A percentile compares a stretch with the other conserved stretches of the same genome.
phyloP scores from a whole-genome alignment of 2,888 invertebrate species.

The Venusia cambrica region DNA sequence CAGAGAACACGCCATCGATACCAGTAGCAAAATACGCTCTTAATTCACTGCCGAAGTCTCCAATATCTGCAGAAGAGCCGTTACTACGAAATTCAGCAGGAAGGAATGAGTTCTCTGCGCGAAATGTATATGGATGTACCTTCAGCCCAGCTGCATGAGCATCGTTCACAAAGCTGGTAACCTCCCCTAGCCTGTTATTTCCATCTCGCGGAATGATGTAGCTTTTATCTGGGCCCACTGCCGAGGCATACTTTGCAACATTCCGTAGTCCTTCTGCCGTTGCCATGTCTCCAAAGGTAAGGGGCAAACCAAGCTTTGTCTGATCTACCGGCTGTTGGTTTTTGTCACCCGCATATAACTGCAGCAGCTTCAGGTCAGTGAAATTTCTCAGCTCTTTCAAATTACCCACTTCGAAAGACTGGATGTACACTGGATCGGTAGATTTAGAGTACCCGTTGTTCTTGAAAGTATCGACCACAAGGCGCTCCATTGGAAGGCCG shows the following conservation, averaged over 20 bases:
- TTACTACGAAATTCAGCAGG: slow-evolving; percentile 19
- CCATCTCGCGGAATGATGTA: slow-evolving; percentile 61
- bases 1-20: slow-evolving; percentile 65
- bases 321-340: slow-evolving; percentile 54
- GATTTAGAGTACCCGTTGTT: slow-evolving; percentile 53
- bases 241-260: slow-evolving; percentile 62
- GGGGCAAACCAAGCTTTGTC: slow-evolving; percentile 36
- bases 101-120: slow-evolving; percentile 22
- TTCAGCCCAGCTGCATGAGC: slow-evolving; percentile 60
- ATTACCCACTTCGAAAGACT: slow-evolving; percentile 67
- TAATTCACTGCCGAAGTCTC: slow-evolving; percentile 56
- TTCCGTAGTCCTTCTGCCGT: slow-evolving; percentile 54
- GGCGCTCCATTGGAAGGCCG: slow-evolving; percentile 55
- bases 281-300: slow-evolving; percentile 62
- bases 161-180: slow-evolving; percentile 56
- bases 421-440: slow-evolving; percentile 59
- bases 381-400: slow-evolving; percentile 56
- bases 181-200: slow-evolving; percentile 44
- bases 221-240: slow-evolving; percentile 63
- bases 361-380: slow-evolving; percentile 54
- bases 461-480: slow-evolving; percentile 54
- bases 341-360: slow-evolving; percentile 46
- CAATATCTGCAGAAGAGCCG: slow-evolving; percentile 37
- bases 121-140: slow-evolving; percentile 68
- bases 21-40: slow-evolving; percentile 55